A percentile compares a stretch with the other conserved stretches of the same genome.
Evolutionary conservation across 2,797 vertebrate species (phyloP).

Genomic region (Phataginus tetradactyla): DNA sequence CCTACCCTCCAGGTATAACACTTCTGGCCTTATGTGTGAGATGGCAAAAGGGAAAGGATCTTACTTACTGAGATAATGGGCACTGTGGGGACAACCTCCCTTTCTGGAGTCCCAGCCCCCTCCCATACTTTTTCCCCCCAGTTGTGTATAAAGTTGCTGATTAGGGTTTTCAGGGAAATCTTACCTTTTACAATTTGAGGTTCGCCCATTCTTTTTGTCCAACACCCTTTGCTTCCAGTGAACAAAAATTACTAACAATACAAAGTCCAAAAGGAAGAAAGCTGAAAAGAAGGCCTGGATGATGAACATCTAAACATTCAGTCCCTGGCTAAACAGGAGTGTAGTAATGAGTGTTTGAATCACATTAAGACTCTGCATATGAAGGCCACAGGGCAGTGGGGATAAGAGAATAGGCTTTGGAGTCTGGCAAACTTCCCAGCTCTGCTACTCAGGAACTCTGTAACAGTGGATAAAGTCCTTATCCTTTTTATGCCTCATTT

Average conservation of each 20-base stretch:
- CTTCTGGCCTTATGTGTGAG: neutral
- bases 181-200: neutral
- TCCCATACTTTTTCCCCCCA: neutral
- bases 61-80: neutral
- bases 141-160: neutral
- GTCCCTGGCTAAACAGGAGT: neutral
- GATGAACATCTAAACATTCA: neutral
- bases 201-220: neutral
- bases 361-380: neutral
- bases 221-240: neutral
- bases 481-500: neutral
- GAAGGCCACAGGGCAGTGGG: neutral
- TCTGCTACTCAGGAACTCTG: neutral
- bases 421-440: neutral
- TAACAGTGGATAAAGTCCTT: neutral
- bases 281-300: neutral
- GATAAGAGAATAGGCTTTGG: neutral
- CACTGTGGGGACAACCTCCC: neutral
- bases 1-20: conserved; percentile 94
- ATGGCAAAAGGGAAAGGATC: neutral
- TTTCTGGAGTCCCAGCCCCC: neutral
- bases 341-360: neutral
- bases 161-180: neutral
- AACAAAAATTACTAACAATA: neutral
- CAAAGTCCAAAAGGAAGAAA: neutral